Conservation (phyloP, 2,113 vertebrate species). For the Chionomys nivalis region DNA sequence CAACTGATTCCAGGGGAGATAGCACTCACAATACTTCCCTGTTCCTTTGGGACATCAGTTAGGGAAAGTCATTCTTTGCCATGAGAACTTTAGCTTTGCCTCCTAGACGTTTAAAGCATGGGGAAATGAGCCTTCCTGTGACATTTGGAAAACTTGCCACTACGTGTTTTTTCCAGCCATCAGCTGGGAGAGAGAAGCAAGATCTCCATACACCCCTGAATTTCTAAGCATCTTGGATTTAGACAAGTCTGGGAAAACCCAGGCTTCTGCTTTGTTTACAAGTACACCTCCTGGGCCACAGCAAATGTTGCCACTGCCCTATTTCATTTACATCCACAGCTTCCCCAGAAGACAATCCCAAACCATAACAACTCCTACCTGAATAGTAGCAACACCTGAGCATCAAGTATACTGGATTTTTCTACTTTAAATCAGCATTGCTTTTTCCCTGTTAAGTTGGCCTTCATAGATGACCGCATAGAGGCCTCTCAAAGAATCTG, state of each 20-base stretch:
- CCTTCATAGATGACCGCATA: constrained; percentile 52
- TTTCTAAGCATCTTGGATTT: constrained; percentile 54
- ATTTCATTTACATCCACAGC: constrained; percentile 64
- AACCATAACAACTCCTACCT: constrained; percentile 18
- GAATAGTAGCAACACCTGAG: constrained; percentile 7
- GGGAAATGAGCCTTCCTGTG: constrained; percentile 65
- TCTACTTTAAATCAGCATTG: constrained; percentile 44
- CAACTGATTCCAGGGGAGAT: constrained; percentile 61
- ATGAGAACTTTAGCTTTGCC: constrained; percentile 59
- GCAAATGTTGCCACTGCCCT: constrained; percentile 21
- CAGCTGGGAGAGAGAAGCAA: constrained; percentile 27
- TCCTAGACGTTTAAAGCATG: constrained; percentile 69
- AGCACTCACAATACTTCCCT: constrained; percentile 33
- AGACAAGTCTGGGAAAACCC: constrained; percentile 17
- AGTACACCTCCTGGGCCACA: not conserved
- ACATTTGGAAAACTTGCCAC: constrained; percentile 44
- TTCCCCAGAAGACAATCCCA: constrained; percentile 51
- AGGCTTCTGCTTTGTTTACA: constrained; percentile 55
- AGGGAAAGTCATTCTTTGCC: constrained; percentile 45
- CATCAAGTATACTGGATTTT: not conserved
- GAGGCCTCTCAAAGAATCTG: constrained; percentile 57
- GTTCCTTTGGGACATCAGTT: constrained; percentile 48
- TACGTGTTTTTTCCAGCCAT: constrained; percentile 6
- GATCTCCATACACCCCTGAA: not conserved
- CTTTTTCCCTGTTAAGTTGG: constrained; percentile 49